Conservation (phyloP, 2,888 invertebrate genomes). For the Dicyrtoma fusca region DNA sequence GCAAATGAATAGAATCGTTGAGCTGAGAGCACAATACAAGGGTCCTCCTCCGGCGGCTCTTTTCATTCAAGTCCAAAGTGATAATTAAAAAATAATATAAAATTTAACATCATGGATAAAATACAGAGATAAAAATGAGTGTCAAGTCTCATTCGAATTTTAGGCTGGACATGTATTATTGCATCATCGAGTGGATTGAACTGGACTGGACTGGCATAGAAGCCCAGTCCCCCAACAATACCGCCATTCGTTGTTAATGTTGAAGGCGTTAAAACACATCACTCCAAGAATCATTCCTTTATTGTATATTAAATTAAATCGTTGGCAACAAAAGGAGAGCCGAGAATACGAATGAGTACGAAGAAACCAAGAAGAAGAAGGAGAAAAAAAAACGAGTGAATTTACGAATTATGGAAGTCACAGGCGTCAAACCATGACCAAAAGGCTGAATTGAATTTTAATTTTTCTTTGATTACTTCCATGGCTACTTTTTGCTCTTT, state of each 20-base stretch:
- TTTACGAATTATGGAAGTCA: conserved; percentile 7
- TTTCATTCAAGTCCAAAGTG: conserved; percentile 21
- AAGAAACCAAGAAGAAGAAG: too few relatives aligned
- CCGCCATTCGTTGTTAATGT: too few relatives aligned
- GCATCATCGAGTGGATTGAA: too few relatives aligned
- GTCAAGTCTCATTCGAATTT: too few relatives aligned
- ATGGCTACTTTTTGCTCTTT: not conserved
- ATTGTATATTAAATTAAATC: not conserved
- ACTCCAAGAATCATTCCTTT: too few relatives aligned
- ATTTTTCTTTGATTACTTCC: conserved; percentile 28
- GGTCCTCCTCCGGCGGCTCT: conserved; percentile 19
- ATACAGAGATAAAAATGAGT: not conserved
- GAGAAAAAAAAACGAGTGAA: conserved; percentile 5
- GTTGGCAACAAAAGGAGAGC: not conserved
- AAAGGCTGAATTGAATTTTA: conserved; percentile 34
- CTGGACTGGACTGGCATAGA: too few relatives aligned
- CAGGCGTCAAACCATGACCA: conserved; percentile 33
- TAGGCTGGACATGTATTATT: too few relatives aligned
- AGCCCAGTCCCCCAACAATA: too few relatives aligned
- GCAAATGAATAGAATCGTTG: conserved; percentile 16
- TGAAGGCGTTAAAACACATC: too few relatives aligned
- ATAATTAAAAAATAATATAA: conserved; percentile 39
- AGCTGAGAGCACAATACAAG: conserved; percentile 3
- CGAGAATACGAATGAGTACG: too few relatives aligned
- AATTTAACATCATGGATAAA: conserved; percentile 15